Conservation (phyloP, 2,113 vertebrate species). For the Rhombomys opimus region DNA sequence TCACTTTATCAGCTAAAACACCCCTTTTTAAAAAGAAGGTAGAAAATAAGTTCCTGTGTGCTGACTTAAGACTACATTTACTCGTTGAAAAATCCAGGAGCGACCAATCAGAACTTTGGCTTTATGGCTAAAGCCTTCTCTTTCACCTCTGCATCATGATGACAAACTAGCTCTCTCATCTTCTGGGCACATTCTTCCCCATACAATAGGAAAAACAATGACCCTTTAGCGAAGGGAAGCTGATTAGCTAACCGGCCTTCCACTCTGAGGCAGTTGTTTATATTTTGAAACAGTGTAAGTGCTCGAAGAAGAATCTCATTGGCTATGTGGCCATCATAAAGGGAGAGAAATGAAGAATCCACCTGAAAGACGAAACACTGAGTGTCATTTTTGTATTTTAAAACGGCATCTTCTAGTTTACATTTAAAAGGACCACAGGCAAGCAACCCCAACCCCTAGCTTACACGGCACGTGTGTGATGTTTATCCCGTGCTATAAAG, state of each 20-base stretch:
- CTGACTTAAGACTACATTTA: neutral
- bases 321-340: slow-evolving; percentile 89
- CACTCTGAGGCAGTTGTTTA: slow-evolving; percentile 84
- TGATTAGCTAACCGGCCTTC: slow-evolving; percentile 67
- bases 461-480: neutral
- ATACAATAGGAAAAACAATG: slow-evolving; percentile 90
- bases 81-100: neutral
- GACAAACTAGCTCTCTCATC: slow-evolving; percentile 89
- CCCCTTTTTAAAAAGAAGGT: neutral
- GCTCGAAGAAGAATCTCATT: slow-evolving; percentile 91
- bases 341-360: slow-evolving; percentile 89
- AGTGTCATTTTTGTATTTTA: neutral
- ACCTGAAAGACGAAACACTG: slow-evolving; percentile 84
- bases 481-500: neutral
- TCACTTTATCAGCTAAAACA: slow-evolving; percentile 20
- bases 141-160: slow-evolving; percentile 91
- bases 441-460: neutral
- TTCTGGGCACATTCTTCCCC: slow-evolving; percentile 89
- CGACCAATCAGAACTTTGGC: slow-evolving; percentile 58
- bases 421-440: neutral
- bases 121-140: slow-evolving; percentile 91
- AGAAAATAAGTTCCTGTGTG: neutral
- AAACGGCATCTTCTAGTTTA: neutral
- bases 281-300: slow-evolving; percentile 91
- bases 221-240: slow-evolving; percentile 86